Conservation (phyloP, 2,797 vertebrate genomes). For the Phoxinus dragarum region DNA sequence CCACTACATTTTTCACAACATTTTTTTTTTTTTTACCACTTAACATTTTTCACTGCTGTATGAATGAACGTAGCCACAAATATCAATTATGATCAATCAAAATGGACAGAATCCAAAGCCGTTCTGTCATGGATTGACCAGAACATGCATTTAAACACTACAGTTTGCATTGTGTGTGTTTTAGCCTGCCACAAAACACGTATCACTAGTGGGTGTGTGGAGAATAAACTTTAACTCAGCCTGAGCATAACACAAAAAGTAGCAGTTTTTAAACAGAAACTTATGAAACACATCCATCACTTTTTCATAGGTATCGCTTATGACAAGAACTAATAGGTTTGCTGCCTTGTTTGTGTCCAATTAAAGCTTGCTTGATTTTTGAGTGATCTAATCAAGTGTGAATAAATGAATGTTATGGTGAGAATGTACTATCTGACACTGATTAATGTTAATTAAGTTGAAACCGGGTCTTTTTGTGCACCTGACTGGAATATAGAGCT, state of each 20-base stretch:
- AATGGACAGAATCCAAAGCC: constrained; percentile 35
- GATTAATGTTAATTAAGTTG: constrained; percentile 55
- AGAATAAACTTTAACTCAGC: neutral
- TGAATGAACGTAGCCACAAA: neutral
- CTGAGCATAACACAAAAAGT: neutral
- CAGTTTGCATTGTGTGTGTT: neutral
- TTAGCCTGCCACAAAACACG: neutral
- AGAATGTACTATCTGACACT: constrained; percentile 53
- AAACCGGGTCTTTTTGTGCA: constrained; percentile 49
- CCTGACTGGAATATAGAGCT: constrained; percentile 49
- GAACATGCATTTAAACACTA: constrained; percentile 28
- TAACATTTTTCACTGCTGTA: neutral
- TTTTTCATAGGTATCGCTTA: neutral
- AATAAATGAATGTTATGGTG: constrained; percentile 35
- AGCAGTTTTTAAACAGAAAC: neutral
- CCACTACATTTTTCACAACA: neutral
- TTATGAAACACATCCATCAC: neutral
- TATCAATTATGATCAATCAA: constrained; percentile 6
- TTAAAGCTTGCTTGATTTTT: constrained; percentile 47
- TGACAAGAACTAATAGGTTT: constrained; percentile 32
- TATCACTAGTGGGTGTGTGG: neutral
- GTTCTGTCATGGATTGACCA: neutral
- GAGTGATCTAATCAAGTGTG: constrained; percentile 50
- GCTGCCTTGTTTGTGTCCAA: constrained; percentile 37
- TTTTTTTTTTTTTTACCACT: too few relatives aligned